Percentiles rank a stretch among this genome's conserved stretches.
Conservation (phyloP, 2,888 invertebrate genomes). For the Kryphioiulus occultus region DNA sequence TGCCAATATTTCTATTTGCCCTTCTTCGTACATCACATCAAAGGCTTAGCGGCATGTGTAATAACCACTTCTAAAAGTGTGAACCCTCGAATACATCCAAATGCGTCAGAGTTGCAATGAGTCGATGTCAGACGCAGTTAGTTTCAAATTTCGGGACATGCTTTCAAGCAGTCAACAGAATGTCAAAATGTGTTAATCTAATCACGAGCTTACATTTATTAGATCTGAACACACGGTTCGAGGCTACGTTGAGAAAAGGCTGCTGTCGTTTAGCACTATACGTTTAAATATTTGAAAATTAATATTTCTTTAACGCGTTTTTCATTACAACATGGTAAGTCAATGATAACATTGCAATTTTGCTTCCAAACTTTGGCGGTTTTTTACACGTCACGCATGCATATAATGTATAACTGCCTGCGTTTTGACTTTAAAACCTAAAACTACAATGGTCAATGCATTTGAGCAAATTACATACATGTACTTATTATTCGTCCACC, state of each 20-base stretch:
- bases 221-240: background rate
- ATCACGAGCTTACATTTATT: background rate
- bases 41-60: background rate
- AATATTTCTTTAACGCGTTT: background rate
- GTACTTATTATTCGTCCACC: no score
- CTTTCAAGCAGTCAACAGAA: constrained; percentile 25
- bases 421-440: no score
- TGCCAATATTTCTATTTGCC: no score
- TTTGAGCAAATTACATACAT: no score
- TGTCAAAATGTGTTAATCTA: background rate
- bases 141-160: background rate
- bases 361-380: no score
- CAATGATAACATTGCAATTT: no score
- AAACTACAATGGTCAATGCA: no score
- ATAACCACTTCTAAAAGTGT: background rate
- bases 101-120: background rate
- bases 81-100: background rate
- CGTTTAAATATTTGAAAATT: background rate
- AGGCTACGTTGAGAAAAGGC: background rate
- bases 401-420: no score
- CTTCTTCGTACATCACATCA: background rate
- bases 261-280: background rate
- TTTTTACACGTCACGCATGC: no score
- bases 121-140: background rate
- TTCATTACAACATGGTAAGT: no score